Evolutionary conservation across 2,888 invertebrate species (phyloP).

Genomic region (Ligdia adustata): DNA sequence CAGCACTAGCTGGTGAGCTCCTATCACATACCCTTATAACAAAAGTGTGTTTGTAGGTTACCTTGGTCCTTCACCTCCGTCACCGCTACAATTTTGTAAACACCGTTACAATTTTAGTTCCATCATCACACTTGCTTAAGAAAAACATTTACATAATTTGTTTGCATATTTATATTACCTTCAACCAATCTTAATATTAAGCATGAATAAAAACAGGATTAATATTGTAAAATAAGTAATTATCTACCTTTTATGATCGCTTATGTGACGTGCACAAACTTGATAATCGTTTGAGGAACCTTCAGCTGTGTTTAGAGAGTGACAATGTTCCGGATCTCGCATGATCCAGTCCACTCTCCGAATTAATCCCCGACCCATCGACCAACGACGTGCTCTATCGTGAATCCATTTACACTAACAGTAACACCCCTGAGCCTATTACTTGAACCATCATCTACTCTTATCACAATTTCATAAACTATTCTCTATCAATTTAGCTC

Average conservation of each 20-base stretch:
- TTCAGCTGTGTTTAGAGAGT: neutral
- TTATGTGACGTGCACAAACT: neutral
- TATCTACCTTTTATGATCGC: neutral
- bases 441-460: conserved; percentile 9
- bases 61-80: too few species aligned
- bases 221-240: too few species aligned
- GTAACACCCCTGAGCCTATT: conserved; percentile 20
- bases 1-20: conserved; percentile 73
- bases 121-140: too few species aligned
- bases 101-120: too few species aligned
- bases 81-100: too few species aligned
- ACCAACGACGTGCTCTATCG: conserved; percentile 10
- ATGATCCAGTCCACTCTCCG: conserved; percentile 18
- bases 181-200: too few species aligned
- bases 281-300: neutral
- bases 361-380: conserved; percentile 28
- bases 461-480: conserved; percentile 20
- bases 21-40: neutral
- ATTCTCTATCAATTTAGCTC: conserved; percentile 13
- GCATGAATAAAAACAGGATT: too few species aligned
- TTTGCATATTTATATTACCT: too few species aligned
- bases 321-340: neutral
- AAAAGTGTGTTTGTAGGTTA: too few species aligned
- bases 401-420: conserved; percentile 19
- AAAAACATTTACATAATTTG: too few species aligned